phyloP scores from a whole-genome alignment of 2,113 vertebrate species.

The Gymnogyps californianus region DNA sequence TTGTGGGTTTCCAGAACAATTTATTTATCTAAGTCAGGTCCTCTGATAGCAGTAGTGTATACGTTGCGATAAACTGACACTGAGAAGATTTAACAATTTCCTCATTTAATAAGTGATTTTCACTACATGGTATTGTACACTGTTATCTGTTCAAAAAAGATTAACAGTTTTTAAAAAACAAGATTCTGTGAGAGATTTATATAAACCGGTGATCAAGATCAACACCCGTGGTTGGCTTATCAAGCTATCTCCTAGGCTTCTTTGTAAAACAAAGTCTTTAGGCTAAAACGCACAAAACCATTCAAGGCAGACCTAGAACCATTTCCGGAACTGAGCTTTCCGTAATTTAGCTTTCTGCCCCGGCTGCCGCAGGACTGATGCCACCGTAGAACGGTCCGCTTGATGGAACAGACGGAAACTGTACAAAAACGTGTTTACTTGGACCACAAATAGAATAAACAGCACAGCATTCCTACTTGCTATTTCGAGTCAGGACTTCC shows the following conservation, averaged over 20 bases:
- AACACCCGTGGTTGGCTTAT: constrained; percentile 53
- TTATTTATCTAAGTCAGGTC: constrained; percentile 64
- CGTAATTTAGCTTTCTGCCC: constrained; percentile 45
- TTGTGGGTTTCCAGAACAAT: constrained; percentile 59
- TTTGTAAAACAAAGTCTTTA: constrained; percentile 67
- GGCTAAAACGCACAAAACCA: constrained; percentile 53
- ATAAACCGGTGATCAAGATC: constrained; percentile 67
- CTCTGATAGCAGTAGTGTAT: constrained; percentile 31
- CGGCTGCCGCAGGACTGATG: constrained; percentile 40
- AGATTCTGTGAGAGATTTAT: constrained; percentile 69
- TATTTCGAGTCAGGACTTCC: constrained; percentile 62
- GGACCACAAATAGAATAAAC: constrained; percentile 27
- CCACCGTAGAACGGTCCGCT: constrained; percentile 25
- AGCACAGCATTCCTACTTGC: constrained; percentile 52
- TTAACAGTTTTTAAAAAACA: constrained; percentile 76
- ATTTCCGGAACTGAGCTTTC: background rate
- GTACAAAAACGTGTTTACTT: constrained; percentile 63
- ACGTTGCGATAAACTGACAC: constrained; percentile 67
- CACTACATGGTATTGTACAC: constrained; percentile 78
- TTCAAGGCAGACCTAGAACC: constrained; percentile 33
- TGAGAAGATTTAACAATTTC: constrained; percentile 74
- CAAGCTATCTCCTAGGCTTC: constrained; percentile 35
- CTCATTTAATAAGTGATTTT: constrained; percentile 80
- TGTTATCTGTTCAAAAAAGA: constrained; percentile 77
- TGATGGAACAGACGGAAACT: constrained; percentile 48